Conservation (phyloP, 2,113 vertebrate species). For the Recurvirostra avosetta region DNA sequence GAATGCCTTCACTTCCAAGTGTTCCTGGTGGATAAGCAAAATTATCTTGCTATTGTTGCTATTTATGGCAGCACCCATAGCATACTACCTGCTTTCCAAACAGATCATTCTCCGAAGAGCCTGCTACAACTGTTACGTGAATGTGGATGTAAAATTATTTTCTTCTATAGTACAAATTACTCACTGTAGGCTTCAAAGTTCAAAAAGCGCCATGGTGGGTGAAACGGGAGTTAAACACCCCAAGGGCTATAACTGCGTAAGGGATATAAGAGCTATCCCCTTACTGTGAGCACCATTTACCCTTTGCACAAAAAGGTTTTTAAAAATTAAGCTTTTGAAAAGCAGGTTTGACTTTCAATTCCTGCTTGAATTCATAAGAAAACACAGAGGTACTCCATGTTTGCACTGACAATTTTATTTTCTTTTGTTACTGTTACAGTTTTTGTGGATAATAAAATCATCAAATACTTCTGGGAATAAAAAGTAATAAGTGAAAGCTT, state of each 20-base stretch:
- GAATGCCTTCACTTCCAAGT: neutral
- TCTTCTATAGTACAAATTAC: neutral
- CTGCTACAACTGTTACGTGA: neutral
- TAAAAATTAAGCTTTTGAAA: neutral
- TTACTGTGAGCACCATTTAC: neutral
- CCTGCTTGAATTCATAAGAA: neutral
- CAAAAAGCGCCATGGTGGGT: neutral
- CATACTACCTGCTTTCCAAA: neutral
- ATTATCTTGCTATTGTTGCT: neutral
- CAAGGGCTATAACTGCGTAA: neutral
- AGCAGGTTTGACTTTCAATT: neutral
- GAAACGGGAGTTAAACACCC: neutral
- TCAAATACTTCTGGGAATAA: neutral
- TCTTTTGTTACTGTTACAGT: neutral
- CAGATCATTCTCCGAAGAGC: neutral
- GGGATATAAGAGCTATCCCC: neutral
- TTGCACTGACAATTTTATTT: neutral
- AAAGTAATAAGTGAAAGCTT: constrained; percentile 23
- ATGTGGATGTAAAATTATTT: neutral
- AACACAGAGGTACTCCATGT: neutral
- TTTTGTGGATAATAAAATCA: constrained; percentile 2
- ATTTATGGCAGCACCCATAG: neutral
- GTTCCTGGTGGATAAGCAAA: neutral
- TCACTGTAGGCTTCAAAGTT: neutral
- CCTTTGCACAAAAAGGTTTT: neutral